phyloP scores from a whole-genome alignment of 2,797 vertebrate species.

The Siniperca undulata region DNA sequence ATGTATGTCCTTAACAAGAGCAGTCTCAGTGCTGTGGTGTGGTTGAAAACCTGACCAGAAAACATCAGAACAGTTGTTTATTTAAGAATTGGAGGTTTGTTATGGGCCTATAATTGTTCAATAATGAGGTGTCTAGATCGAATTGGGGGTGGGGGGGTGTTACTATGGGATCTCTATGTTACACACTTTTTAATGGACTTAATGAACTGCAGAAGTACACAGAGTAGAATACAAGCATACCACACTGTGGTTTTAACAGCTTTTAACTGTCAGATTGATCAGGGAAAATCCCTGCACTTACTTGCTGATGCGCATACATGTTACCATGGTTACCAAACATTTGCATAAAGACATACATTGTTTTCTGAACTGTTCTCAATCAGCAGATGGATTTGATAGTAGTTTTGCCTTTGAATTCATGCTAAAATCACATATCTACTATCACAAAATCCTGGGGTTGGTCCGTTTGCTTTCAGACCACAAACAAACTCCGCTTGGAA shows the following conservation, averaged over 20 bases:
- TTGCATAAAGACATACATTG: neutral
- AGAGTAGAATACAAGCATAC: neutral
- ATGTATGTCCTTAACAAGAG: neutral
- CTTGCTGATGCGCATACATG: too few species aligned
- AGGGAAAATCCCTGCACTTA: too few species aligned
- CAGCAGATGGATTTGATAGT: neutral
- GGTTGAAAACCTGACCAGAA: neutral
- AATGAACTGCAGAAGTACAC: neutral
- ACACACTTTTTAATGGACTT: neutral
- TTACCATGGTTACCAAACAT: neutral
- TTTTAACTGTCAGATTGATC: neutral
- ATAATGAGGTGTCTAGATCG: neutral
- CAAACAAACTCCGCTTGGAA: neutral
- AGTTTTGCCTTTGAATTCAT: neutral
- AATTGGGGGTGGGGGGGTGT: too few species aligned
- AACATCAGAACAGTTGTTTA: neutral
- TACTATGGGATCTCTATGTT: neutral
- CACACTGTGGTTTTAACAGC: neutral
- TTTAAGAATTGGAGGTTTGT: neutral
- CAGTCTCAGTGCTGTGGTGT: too few species aligned
- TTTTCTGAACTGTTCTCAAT: neutral
- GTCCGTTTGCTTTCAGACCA: neutral
- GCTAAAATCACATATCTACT: neutral
- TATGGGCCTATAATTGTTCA: neutral
- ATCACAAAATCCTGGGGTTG: neutral